phyloP scores from a whole-genome alignment of 1,140 invertebrate genomes.

The Nephotettix cincticeps region DNA sequence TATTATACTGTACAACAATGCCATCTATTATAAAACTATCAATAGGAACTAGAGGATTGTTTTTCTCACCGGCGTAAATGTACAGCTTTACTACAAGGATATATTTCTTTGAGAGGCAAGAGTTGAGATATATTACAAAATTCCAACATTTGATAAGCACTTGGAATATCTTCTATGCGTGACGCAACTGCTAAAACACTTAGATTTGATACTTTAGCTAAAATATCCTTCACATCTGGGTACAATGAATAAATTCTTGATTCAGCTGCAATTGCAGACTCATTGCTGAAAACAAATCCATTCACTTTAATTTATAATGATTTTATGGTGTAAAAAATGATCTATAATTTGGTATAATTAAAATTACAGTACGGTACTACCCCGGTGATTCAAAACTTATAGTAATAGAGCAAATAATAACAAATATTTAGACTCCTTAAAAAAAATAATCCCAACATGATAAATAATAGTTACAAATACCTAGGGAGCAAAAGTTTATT shows the following conservation, averaged over 20 bases:
- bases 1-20: too few relatives aligned
- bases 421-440: too few relatives aligned
- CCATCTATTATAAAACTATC: too few relatives aligned
- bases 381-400: too few relatives aligned
- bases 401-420: too few relatives aligned
- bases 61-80: conserved; percentile 31
- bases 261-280: conserved; percentile 3
- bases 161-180: conserved; percentile 36
- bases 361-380: too few relatives aligned
- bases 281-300: conserved; percentile 19
- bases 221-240: conserved; percentile 19
- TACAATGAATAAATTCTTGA: neutral
- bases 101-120: conserved; percentile 37
- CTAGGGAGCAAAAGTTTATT: too few relatives aligned
- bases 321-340: too few relatives aligned
- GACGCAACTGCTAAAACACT: conserved; percentile 36
- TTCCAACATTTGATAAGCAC: conserved; percentile 37
- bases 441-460: too few relatives aligned
- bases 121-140: conserved; percentile 32
- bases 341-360: too few relatives aligned
- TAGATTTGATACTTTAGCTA: conserved; percentile 13
- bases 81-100: conserved; percentile 32
- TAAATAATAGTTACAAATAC: too few relatives aligned
- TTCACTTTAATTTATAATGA: too few relatives aligned
- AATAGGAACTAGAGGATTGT: neutral